Evolutionary conservation across 1,140 invertebrate species (phyloP).

Genomic region (Caenorhabditis latens): DNA sequence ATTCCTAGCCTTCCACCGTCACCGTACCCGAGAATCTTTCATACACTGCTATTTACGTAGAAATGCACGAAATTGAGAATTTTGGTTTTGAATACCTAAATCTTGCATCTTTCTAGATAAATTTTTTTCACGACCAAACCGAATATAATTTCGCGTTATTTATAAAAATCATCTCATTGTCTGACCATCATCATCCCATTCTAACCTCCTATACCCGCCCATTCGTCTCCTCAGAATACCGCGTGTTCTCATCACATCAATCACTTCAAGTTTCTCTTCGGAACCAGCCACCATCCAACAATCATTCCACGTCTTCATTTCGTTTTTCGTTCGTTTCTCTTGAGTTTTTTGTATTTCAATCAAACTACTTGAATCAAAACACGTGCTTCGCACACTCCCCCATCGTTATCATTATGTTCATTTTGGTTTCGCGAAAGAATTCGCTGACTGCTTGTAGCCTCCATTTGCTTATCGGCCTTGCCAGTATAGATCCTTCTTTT

Average conservation of each 20-base stretch:
- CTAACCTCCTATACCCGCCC: background rate
- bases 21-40: no score
- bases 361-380: background rate
- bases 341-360: background rate
- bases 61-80: no score
- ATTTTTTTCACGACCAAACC: background rate
- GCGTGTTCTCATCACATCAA: background rate
- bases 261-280: constrained; percentile 29
- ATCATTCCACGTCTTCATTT: background rate
- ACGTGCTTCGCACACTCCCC: constrained; percentile 8
- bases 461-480: background rate
- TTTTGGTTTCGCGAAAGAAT: background rate
- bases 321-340: background rate
- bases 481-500: background rate
- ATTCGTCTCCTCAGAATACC: background rate
- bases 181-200: background rate
- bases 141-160: background rate
- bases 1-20: no score
- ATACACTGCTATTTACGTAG: no score
- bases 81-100: background rate
- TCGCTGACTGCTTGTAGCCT: constrained; percentile 14
- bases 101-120: background rate
- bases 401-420: background rate
- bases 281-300: background rate
- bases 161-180: constrained; percentile 21